phyloP scores from a whole-genome alignment of 2,797 vertebrate genomes.

The Octomys mimax region DNA sequence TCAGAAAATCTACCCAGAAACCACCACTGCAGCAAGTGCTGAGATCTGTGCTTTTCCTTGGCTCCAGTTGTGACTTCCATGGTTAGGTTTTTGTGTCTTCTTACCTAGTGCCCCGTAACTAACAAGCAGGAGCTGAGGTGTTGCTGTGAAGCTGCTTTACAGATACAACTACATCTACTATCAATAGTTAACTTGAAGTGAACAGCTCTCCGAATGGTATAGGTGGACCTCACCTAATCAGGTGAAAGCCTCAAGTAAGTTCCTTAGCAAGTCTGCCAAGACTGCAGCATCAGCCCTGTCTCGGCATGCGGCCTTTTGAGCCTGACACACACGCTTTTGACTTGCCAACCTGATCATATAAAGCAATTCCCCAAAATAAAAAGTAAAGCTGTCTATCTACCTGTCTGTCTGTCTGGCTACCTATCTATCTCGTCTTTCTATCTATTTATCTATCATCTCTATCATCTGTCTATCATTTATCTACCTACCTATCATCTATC shows the following conservation, averaged over 20 bases:
- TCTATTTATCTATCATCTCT: background rate
- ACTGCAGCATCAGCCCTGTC: background rate
- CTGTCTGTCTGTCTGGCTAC: no score
- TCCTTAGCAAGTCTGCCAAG: conserved; percentile 2
- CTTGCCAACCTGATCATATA: background rate
- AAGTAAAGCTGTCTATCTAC: no score
- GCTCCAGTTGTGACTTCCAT: background rate
- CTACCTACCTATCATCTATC: no score
- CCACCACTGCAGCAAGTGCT: accelerated
- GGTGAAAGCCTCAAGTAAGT: background rate
- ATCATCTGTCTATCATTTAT: background rate
- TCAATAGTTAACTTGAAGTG: background rate
- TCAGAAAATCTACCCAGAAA: background rate
- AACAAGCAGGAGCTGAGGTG: background rate
- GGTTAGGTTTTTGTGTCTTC: background rate
- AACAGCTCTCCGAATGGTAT: background rate
- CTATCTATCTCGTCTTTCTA: no score
- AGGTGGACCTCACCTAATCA: background rate
- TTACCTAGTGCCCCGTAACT: background rate
- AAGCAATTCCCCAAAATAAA: background rate
- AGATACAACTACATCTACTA: background rate
- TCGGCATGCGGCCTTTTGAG: background rate
- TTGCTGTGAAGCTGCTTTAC: background rate
- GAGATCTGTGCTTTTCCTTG: background rate
- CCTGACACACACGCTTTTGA: background rate